phyloP scores from a whole-genome alignment of 2,888 invertebrate species.

The Piscicola geometra region DNA sequence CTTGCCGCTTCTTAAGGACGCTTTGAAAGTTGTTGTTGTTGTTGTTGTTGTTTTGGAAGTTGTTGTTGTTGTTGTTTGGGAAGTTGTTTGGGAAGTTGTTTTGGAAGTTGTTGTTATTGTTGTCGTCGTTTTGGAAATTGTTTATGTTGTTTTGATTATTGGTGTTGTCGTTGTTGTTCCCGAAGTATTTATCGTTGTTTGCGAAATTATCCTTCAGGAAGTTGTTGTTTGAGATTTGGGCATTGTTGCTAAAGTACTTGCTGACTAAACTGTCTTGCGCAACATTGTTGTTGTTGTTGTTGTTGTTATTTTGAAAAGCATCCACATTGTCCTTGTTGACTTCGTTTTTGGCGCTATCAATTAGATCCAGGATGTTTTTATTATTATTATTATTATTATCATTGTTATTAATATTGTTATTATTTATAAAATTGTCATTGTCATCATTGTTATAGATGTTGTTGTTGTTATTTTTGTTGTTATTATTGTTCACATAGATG shows the following conservation, averaged over 20 bases:
- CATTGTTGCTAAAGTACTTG: constrained; percentile 13
- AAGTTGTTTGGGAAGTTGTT: too few species aligned
- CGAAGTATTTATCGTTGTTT: not conserved
- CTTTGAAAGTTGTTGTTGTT: not conserved
- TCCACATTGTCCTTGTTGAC: not conserved
- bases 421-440: not conserved
- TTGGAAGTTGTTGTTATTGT: not conserved
- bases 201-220: not conserved
- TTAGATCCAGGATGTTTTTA: not conserved
- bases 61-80: too few species aligned
- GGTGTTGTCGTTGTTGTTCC: not conserved
- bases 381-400: not conserved
- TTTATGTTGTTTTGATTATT: not conserved
- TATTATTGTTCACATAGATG: not conserved
- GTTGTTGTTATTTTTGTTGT: not conserved
- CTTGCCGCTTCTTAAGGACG: not conserved
- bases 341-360: not conserved
- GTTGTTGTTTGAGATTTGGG: not conserved
- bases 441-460: not conserved
- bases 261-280: not conserved
- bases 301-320: not conserved
- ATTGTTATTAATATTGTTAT: not conserved
- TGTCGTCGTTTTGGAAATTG: not conserved
- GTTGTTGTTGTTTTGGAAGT: constrained; percentile 4
- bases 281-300: constrained; percentile 16